These are phyloP conservation scores for Apantesis nais DNA, from an alignment of 2,888 invertebrate species.

Conservation along the genomic window DNA sequence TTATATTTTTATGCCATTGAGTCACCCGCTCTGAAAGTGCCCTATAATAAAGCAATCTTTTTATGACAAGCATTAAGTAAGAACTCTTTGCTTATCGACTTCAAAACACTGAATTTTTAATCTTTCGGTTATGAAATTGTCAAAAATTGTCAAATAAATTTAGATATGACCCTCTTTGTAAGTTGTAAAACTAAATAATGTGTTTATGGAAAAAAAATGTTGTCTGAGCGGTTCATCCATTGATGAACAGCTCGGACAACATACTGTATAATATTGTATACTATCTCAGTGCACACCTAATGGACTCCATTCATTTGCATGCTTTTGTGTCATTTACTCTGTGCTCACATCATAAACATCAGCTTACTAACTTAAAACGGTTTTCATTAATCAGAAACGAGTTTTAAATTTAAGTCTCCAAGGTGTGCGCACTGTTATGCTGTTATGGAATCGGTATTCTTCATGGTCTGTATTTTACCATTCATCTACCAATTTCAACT, in stretches of 20 bases:
- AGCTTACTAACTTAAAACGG: constrained; percentile 45
- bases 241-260: no score
- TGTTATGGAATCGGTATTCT: background rate
- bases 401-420: constrained; percentile 5
- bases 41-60: background rate
- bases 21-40: no score
- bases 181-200: background rate
- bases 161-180: no score
- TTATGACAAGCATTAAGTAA: background rate
- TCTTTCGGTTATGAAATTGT: background rate
- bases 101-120: background rate
- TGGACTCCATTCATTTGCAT: constrained; percentile 35
- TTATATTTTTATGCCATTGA: background rate
- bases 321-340: constrained; percentile 41
- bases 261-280: constrained; percentile 14
- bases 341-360: constrained; percentile 40
- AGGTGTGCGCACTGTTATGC: constrained; percentile 14
- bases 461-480: background rate
- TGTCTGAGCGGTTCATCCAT: constrained; percentile 25
- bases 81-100: background rate
- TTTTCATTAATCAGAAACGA: constrained; percentile 11
- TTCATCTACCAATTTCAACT: background rate
- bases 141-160: no score
- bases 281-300: constrained; percentile 1
- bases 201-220: constrained; percentile 19